Base-by-base conservation (phyloP, 2,797 vertebrate genomes). In the Microctenopoma steveboyesi region DNA sequence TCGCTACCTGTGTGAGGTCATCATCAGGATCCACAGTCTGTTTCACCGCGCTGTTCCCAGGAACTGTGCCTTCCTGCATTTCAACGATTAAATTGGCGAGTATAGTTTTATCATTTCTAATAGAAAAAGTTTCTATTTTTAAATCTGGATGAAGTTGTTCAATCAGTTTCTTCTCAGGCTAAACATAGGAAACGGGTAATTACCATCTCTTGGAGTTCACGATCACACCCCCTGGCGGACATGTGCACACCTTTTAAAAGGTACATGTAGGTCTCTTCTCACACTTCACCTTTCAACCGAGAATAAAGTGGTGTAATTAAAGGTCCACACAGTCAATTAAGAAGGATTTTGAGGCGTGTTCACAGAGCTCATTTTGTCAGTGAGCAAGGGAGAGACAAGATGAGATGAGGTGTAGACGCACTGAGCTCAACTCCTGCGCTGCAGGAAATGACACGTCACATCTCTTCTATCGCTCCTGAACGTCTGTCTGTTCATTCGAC, bases 301-400 rank as follows among this genome's bases (percentile, higher is more conserved):
- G 64, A 69, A 69, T 61, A 76, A 57, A 56, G 64, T 51, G 7
- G 9, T 22, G 60, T 73, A 66, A 76, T 65, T 69, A 73, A 73
- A 76, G 69, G 69, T 72, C 69, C 51, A 61, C 64, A 45, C 56
- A 62, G 65, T 57, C 69, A 76, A 69, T 81, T 76, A 65, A 53
- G 64, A 62, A 51, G 58, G 57, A 65, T 65, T 76, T 48, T 56
- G 59, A 69, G 72, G 54, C 40, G 42, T 52, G 62, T 60, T 76
- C 54, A 64, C 59, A 39, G 40, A 60, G 49, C 39, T 63, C 35
- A 1, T 59, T 49, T 54, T 64, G 53, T 59, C 37, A 27, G 52
- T 11, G 46, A 43, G 16, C 3, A 42, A 15, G 39, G 8, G 16
- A n/a, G 42, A 25, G 60, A 16, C 15, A 15, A 18, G 16, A 22